Base-by-base conservation (phyloP, 2,113 vertebrate species). In the Eulacestoma nigropectus region DNA sequence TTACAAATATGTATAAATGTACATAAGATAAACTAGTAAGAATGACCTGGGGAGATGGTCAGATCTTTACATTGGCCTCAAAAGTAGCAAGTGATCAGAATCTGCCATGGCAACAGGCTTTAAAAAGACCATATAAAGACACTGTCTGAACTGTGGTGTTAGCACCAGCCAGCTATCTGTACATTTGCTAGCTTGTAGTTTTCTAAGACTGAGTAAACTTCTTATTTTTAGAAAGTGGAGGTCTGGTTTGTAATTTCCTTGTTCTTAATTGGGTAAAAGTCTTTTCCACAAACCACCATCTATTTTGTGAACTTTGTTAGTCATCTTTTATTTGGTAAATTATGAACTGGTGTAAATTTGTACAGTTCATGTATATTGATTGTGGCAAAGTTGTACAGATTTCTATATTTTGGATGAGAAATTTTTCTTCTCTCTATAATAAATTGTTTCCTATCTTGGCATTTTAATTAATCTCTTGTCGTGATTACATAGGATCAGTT, bases 311-410 rank as follows among this genome's bases (percentile, higher is more conserved):
- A 99, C 98, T 99, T 98, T 99, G 98, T 99, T 99, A 98, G 99
- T 99, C 98, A 99, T 98, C 98, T 99, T 98, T 99, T 99, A 98
- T 98, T 98, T 98, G 99, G 98, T 99, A 99, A 99, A 99, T 99
- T 99, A 99, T 99, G 99, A 99, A 99, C 99, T 99, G 99, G 98
- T 99, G 99, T 99, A 99, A 99, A 99, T 99, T 99, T 99, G 99
- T 99, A 99, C 99, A 99, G 99, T 99, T 99, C 99, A 99, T 99
- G 99, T 99, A 99, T 99, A 99, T 99, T 99, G 99, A 99, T 99
- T 99, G 99, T 99, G 99, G 98, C 98, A 99, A 99, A 99, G 99
- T 99, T 99, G 99, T 99, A 99, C 99, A 99, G 99, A 99, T 99
- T 99, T 99, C 99, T 99, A 99, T 99, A 99, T 99, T 99, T 99